Evolutionary conservation across 35 echinoderm and acorn worm genomes (phyloP).

Genomic region (Heliocidaris erythrogramma): DNA sequence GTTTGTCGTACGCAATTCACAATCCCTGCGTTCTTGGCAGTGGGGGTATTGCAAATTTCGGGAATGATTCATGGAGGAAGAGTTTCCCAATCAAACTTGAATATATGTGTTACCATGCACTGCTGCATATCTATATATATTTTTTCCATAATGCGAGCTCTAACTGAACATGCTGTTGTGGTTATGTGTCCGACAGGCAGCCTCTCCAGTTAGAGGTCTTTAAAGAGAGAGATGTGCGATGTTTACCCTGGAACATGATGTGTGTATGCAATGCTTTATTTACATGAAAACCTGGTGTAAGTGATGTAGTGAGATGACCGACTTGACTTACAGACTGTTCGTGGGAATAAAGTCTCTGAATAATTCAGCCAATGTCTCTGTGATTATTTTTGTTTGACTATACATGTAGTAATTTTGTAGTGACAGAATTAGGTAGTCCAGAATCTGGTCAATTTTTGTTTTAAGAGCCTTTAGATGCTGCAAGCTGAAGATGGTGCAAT

Average conservation of each 20-base stretch:
- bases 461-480: too few relatives aligned
- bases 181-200: background rate
- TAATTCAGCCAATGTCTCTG: background rate
- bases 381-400: too few relatives aligned
- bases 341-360: constrained; percentile 39
- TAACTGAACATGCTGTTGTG: background rate
- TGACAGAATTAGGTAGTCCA: too few relatives aligned
- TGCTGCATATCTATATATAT: constrained; percentile 2
- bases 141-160: background rate
- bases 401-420: too few relatives aligned
- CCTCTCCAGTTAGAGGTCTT: background rate
- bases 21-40: background rate
- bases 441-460: too few relatives aligned
- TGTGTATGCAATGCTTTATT: constrained; percentile 37
- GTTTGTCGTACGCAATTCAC: background rate
- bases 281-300: constrained; percentile 14
- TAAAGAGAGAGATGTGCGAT: background rate
- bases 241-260: background rate
- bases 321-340: constrained; percentile 39
- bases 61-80: background rate
- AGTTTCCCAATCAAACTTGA: background rate
- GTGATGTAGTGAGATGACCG: constrained; percentile 27
- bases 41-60: background rate
- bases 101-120: background rate
- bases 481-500: too few relatives aligned